Base-by-base conservation (phyloP, 2,113 vertebrate species). In the Archilochus colubris region DNA sequence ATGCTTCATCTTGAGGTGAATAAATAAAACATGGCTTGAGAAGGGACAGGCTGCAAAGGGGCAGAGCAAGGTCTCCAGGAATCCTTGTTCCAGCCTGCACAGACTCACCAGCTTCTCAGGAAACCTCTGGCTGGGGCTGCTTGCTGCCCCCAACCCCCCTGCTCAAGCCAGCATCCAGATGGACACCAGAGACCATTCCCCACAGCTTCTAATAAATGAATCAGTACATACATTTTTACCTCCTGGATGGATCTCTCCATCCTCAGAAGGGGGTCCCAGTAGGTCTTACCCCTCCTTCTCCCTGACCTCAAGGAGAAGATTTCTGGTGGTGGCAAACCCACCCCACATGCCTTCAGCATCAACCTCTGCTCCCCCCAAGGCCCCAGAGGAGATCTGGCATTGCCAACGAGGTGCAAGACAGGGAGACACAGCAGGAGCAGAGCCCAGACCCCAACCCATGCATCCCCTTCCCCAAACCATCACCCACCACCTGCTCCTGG, bases 341-440 rank as follows among this genome's bases (percentile, higher is more conserved):
- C 24, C 19, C 28, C 30, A 44, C 0, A 0, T 44, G 44, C 62
- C 50, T 54, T 50, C 67, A 88, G 73, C 62, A 30, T 19, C 67
- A 23, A 7, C 50, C 20, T 28, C 82, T 61, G 50, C 33, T 82
- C 13, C 5, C 43, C 20, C 1, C 13, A 38, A 50, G 68, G 23
- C 14, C 44, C 59, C 12, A 8, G 72, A n/a, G 43, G 38, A 75
- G 63, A 40, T 67, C 4, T 33, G 28, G 43, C 66, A 16, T 14
- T 25, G 30, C 21, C 23, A 5, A 10, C 0, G 1, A 88, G 57
- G 21, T 7, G 17, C 59, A 30, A 24, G 24, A 15, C 27, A 36
- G 1, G 3, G 40, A 69, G 43, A n/a, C 0, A 0, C 6, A 18
- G 33, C 54, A 3, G 0, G n/a, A 70, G 21, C 27, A 27, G 21